Percentiles rank a stretch among this genome's conserved stretches.
phyloP scores from a whole-genome alignment of 2,113 vertebrate species.

The Hippolais icterina region DNA sequence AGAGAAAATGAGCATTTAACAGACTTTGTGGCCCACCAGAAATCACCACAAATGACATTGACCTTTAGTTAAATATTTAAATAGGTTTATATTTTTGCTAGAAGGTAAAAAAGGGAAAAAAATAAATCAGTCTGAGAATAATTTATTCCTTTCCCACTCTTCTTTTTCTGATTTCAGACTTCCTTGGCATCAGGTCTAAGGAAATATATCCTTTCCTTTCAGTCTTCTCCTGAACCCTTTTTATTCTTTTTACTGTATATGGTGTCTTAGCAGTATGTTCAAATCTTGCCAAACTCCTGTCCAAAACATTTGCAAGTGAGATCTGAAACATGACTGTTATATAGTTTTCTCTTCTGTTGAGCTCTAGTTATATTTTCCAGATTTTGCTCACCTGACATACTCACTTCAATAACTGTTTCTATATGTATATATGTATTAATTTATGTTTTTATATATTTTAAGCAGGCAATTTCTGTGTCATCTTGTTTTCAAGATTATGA shows the following conservation, averaged over 20 bases:
- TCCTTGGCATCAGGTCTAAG: background rate
- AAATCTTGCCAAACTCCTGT: background rate
- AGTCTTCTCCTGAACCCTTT: background rate
- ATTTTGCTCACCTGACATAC: background rate
- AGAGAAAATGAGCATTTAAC: background rate
- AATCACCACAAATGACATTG: background rate
- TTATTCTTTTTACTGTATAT: background rate
- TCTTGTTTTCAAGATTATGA: background rate
- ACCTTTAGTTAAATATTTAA: background rate
- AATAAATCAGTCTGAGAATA: background rate
- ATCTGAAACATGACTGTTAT: background rate
- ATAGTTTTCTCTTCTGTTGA: background rate
- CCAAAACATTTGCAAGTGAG: background rate
- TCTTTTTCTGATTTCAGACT: background rate
- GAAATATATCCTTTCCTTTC: background rate
- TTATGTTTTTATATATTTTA: background rate
- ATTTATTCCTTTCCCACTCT: background rate
- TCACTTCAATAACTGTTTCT: background rate
- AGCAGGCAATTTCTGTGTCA: background rate
- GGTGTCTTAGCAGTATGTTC: background rate
- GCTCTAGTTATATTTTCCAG: background rate
- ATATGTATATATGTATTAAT: background rate
- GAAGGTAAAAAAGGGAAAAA: background rate
- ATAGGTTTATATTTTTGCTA: background rate
- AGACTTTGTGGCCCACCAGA: background rate